These are phyloP conservation scores for Thyatira batis DNA, from an alignment of 2,888 invertebrate species.

Conservation along the genomic window DNA sequence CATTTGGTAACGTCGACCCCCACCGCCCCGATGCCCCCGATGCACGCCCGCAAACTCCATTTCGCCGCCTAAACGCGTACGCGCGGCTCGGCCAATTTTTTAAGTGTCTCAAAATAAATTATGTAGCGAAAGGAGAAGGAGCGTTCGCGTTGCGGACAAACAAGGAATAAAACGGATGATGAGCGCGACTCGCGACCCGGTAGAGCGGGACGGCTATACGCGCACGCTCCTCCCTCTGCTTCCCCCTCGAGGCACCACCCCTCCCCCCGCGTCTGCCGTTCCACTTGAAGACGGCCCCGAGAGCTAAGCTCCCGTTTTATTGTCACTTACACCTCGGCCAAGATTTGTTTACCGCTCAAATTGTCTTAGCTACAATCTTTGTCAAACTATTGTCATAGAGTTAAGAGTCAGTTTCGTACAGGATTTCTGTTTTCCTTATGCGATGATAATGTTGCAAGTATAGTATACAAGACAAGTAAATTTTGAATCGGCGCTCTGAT, in stretches of 20 bases:
- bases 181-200: constrained; percentile 53
- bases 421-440: constrained; percentile 8
- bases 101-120: constrained; percentile 80
- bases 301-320: constrained; percentile 79
- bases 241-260: constrained; percentile 18
- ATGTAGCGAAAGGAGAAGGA: constrained; percentile 72
- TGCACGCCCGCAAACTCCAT: constrained; percentile 65
- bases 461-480: constrained; percentile 64
- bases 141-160: constrained; percentile 67
- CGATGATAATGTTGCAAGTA: constrained; percentile 33
- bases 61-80: constrained; percentile 67
- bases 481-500: constrained; percentile 71
- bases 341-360: constrained; percentile 64
- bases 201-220: constrained; percentile 53
- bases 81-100: constrained; percentile 74
- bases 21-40: constrained; percentile 18
- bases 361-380: constrained; percentile 36
- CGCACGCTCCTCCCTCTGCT: constrained; percentile 47
- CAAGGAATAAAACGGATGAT: constrained; percentile 75
- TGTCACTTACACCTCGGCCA: constrained; percentile 78
- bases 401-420: constrained; percentile 37
- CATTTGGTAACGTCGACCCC: constrained; percentile 56
- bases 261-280: constrained; percentile 43
- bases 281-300: constrained; percentile 78
- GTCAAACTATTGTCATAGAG: constrained; percentile 24